phyloP scores from a whole-genome alignment of 2,113 vertebrate genomes.

The Silurus glanis region DNA sequence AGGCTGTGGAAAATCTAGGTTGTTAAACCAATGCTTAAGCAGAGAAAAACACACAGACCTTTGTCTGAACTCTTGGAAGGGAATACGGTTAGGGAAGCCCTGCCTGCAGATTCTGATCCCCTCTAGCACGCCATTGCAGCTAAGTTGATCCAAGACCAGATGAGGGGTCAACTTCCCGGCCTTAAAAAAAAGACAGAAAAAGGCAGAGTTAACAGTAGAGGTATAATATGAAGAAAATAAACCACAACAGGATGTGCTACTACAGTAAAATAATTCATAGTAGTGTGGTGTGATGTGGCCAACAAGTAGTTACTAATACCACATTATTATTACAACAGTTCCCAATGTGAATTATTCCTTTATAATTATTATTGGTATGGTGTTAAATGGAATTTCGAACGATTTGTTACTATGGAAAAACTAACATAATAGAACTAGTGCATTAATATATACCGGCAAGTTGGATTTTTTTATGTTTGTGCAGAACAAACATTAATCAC shows the following conservation, averaged over 20 bases:
- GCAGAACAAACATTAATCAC: neutral
- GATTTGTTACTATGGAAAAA: neutral
- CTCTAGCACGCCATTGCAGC: constrained; percentile 89
- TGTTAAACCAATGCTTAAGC: constrained; percentile 12
- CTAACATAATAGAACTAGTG: neutral
- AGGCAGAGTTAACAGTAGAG: no score
- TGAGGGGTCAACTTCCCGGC: constrained; percentile 82
- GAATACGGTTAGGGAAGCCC: constrained; percentile 91
- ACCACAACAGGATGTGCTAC: neutral
- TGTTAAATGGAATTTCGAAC: neutral
- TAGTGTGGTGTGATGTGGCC: no score
- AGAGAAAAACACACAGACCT: constrained; percentile 68
- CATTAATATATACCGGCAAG: neutral
- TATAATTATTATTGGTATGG: neutral
- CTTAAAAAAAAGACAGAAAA: constrained; percentile 61
- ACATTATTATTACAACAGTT: neutral
- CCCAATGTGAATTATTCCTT: neutral
- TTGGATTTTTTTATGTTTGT: no score
- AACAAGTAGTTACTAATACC: neutral
- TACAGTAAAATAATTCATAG: neutral
- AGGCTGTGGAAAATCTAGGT: neutral
- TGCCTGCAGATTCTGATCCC: constrained; percentile 92
- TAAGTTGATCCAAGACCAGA: constrained; percentile 86
- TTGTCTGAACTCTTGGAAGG: constrained; percentile 91
- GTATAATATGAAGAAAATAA: neutral